A percentile compares a stretch with the other conserved stretches of the same genome.
These are phyloP conservation scores for Platysternon megacephalum DNA, from an alignment of 2,113 vertebrate genomes.

Conservation along the genomic window DNA sequence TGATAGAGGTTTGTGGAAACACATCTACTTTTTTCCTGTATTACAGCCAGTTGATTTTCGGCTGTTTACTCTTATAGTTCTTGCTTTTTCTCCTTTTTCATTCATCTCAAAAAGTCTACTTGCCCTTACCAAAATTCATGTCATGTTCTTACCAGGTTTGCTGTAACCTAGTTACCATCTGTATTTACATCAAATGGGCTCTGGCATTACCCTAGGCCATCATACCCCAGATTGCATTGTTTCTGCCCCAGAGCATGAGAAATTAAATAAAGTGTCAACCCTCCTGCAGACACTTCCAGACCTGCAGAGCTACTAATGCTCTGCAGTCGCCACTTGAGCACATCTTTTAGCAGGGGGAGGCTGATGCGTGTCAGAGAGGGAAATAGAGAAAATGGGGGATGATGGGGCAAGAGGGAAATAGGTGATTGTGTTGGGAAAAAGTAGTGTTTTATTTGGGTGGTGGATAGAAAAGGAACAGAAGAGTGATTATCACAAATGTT, in stretches of 20 bases:
- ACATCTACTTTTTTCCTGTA: not conserved
- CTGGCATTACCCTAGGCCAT: not conserved
- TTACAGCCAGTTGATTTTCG: not conserved
- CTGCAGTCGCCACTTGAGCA: not conserved
- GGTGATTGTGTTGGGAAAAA: not conserved
- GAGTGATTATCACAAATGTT: not conserved
- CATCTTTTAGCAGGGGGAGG: not conserved
- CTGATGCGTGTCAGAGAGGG: not conserved
- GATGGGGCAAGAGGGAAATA: not conserved
- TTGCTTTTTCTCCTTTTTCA: not conserved
- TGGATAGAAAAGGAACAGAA: not conserved
- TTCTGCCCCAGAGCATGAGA: conserved; percentile 8
- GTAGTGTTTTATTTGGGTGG: not conserved
- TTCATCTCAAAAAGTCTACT: not conserved
- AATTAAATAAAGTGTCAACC: not conserved
- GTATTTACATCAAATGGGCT: not conserved
- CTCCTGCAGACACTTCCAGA: not conserved
- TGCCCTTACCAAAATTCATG: not conserved
- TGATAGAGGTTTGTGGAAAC: not conserved
- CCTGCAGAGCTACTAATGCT: not conserved
- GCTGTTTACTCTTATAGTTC: not conserved
- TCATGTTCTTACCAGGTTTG: fast-evolving
- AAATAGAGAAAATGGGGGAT: not conserved
- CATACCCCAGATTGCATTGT: conserved; percentile 35
- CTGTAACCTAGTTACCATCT: not conserved